Conservation (phyloP, 2,888 invertebrate genomes). For the Trypoxylon attenuatum region DNA sequence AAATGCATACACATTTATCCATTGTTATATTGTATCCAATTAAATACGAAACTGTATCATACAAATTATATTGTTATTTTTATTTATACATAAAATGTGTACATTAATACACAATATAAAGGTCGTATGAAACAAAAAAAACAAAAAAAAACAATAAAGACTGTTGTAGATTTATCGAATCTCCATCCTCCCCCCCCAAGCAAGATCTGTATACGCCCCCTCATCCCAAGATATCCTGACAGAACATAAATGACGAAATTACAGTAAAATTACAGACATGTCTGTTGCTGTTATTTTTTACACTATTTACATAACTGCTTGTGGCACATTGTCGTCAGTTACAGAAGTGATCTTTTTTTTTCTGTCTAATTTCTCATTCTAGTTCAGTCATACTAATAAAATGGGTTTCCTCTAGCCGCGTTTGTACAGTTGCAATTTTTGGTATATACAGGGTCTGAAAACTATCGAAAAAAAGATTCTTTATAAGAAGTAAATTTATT, state of each 20-base stretch:
- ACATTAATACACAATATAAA: slow-evolving; percentile 62
- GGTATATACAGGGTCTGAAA: slow-evolving; percentile 22
- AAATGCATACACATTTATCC: slow-evolving; percentile 63
- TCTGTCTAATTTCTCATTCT: too few relatives aligned
- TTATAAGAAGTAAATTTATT: slow-evolving; percentile 43
- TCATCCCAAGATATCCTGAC: too few relatives aligned
- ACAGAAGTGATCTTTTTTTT: too few relatives aligned
- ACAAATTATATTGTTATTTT: slow-evolving; percentile 70
- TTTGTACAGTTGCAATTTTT: too few relatives aligned
- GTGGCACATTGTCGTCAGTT: too few relatives aligned
- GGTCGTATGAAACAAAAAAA: slow-evolving; percentile 63
- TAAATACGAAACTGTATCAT: slow-evolving; percentile 67
- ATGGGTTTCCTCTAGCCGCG: too few relatives aligned
- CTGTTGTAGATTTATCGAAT: slow-evolving; percentile 69
- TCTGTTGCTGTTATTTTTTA: too few relatives aligned
- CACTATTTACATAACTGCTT: slow-evolving; percentile 1
- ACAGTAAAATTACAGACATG: too few relatives aligned
- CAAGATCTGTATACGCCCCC: too few relatives aligned
- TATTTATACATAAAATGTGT: slow-evolving; percentile 67
- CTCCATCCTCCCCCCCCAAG: too few relatives aligned
- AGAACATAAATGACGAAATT: too few relatives aligned
- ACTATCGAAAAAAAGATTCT: slow-evolving; percentile 29
- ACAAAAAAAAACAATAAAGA: slow-evolving; percentile 72
- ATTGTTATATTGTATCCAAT: slow-evolving; percentile 68
- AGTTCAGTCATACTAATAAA: too few relatives aligned